Conservation (phyloP, 2,888 invertebrate species). For the Cerastis rubricosa region DNA sequence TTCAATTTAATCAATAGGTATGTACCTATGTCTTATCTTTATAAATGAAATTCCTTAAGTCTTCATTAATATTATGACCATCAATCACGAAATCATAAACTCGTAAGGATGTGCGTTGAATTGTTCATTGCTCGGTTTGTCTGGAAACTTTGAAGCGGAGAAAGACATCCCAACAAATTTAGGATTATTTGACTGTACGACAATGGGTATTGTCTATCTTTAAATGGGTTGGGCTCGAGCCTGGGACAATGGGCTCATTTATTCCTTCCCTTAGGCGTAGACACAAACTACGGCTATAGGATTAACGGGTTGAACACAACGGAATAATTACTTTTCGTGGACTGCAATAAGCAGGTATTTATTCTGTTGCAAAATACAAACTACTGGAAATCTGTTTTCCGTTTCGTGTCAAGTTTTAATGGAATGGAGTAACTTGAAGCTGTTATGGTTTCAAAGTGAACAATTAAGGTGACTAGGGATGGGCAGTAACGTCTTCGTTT, state of each 20-base stretch:
- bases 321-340: conserved; percentile 80
- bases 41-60: conserved; percentile 6
- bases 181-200: conserved; percentile 83
- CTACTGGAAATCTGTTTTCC: conserved; percentile 22
- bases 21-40: not conserved
- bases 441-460: conserved; percentile 23
- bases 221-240: conserved; percentile 82
- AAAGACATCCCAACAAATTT: conserved; percentile 85
- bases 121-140: conserved; percentile 76
- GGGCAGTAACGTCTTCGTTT: not conserved
- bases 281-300: conserved; percentile 80
- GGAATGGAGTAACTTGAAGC: conserved; percentile 15
- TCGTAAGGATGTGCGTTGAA: conserved; percentile 65
- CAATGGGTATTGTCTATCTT: conserved; percentile 87
- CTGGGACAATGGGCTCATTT: conserved; percentile 86
- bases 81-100: conserved; percentile 65
- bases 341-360: conserved; percentile 65
- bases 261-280: conserved; percentile 85
- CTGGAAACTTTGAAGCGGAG: conserved; percentile 77
- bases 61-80: conserved; percentile 57
- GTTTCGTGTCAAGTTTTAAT: conserved; percentile 30
- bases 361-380: conserved; percentile 38
- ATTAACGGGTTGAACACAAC: conserved; percentile 82
- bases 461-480: conserved; percentile 1
- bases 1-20: conserved; percentile 21